Evolutionary conservation across 2,888 invertebrate genomes (phyloP).

Genomic region (Sarcophaga rosellei): DNA sequence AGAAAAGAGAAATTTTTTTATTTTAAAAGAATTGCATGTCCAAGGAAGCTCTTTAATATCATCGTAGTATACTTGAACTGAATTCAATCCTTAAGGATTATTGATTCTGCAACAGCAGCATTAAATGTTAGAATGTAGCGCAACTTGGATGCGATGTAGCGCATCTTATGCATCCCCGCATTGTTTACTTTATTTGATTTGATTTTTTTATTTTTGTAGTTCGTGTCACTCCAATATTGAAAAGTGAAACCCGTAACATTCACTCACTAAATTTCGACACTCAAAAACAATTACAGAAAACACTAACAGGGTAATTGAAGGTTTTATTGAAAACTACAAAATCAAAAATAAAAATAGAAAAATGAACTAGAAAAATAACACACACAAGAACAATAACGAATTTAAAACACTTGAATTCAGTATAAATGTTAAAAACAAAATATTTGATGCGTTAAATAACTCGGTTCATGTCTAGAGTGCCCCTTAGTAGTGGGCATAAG

Average conservation of each 20-base stretch:
- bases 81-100: not conserved
- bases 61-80: too few relatives aligned
- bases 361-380: too few relatives aligned
- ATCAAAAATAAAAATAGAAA: not conserved
- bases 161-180: not conserved
- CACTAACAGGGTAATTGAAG: constrained; percentile 9
- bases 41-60: too few relatives aligned
- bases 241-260: constrained; percentile 46
- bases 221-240: constrained; percentile 16
- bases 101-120: not conserved
- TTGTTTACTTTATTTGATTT: not conserved
- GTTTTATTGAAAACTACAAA: not conserved
- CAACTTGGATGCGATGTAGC: not conserved
- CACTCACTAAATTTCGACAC: constrained; percentile 7
- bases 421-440: too few relatives aligned
- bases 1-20: too few relatives aligned
- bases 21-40: too few relatives aligned
- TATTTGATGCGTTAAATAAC: too few relatives aligned
- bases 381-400: too few relatives aligned
- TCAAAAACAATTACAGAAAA: constrained; percentile 5
- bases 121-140: not conserved
- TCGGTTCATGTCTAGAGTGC: too few relatives aligned
- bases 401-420: too few relatives aligned
- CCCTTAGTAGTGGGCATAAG: too few relatives aligned
- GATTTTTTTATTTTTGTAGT: constrained; percentile 2